These are phyloP conservation scores for Dicentrarchus labrax DNA, from an alignment of 2,113 vertebrate genomes.

Conservation along the genomic window DNA sequence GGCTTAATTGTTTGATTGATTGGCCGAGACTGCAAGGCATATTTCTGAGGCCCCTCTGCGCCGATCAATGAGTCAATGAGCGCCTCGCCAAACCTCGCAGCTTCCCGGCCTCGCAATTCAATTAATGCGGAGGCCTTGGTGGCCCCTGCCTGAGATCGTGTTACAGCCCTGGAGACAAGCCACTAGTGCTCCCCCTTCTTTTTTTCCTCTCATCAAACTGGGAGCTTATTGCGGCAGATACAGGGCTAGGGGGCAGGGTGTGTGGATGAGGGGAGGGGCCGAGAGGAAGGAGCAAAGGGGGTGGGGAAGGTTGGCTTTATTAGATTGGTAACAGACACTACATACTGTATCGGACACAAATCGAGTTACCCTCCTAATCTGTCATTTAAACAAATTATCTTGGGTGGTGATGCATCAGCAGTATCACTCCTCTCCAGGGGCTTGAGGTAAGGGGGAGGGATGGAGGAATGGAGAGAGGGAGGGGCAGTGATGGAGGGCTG, in stretches of 20 bases:
- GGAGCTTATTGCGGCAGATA: constrained; percentile 62
- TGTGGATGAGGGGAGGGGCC: constrained; percentile 42
- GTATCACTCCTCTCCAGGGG: constrained; percentile 64
- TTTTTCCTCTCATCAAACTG: constrained; percentile 29
- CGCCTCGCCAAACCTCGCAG: constrained; percentile 73
- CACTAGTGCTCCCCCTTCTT: neutral
- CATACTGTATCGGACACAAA: constrained; percentile 81
- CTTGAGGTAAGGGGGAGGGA: constrained; percentile 43
- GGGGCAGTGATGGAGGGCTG: constrained; percentile 31
- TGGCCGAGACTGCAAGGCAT: constrained; percentile 75
- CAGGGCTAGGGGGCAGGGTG: constrained; percentile 15
- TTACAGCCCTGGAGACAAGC: constrained; percentile 72
- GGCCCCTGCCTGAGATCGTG: constrained; percentile 68
- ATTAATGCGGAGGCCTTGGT: constrained; percentile 75
- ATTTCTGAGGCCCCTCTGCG: constrained; percentile 77
- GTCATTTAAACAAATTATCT: constrained; percentile 86
- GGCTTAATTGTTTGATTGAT: constrained; percentile 87
- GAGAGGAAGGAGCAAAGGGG: constrained; percentile 36
- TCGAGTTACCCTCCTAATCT: constrained; percentile 82
- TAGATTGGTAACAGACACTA: constrained; percentile 83
- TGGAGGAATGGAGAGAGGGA: constrained; percentile 50
- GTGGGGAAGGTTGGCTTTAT: constrained; percentile 67
- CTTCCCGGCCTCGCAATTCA: constrained; percentile 76
- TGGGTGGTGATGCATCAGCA: constrained; percentile 82
- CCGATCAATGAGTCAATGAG: constrained; percentile 83